Percentiles rank a stretch among this genome's conserved stretches.
Evolutionary conservation across 2,888 invertebrate species (phyloP).

Genomic region (Aporophyla nigra): DNA sequence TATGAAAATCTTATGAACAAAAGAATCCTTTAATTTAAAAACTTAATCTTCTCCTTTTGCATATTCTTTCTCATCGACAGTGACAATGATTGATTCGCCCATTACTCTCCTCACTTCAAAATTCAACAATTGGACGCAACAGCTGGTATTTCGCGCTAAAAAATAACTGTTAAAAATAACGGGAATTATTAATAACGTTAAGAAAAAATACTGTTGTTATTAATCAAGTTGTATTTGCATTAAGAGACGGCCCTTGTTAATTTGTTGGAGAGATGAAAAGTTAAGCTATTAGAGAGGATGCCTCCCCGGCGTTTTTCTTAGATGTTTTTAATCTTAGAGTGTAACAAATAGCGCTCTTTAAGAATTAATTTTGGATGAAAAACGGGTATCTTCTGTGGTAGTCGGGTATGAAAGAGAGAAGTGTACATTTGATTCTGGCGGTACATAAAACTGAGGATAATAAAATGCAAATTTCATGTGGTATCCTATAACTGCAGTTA

Average conservation of each 20-base stretch:
- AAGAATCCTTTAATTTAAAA: conserved; percentile 12
- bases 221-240: conserved; percentile 86
- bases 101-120: conserved; percentile 45
- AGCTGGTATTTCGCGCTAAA: conserved; percentile 54
- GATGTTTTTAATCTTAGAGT: conserved; percentile 78
- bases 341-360: conserved; percentile 80
- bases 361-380: conserved; percentile 82
- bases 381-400: conserved; percentile 11
- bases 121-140: conserved; percentile 54
- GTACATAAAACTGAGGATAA: neutral
- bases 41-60: neutral
- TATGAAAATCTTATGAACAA: neutral
- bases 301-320: conserved; percentile 71
- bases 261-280: conserved; percentile 89
- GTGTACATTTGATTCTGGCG: neutral
- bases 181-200: conserved; percentile 83
- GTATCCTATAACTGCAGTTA: neutral
- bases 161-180: conserved; percentile 75
- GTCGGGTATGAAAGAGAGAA: neutral
- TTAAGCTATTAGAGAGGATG: conserved; percentile 88
- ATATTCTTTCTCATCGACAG: conserved; percentile 28
- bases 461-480: neutral
- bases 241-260: conserved; percentile 83
- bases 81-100: conserved; percentile 54
- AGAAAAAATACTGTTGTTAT: conserved; percentile 75